Percentiles rank a stretch among this genome's conserved stretches.
Conservation (phyloP, 2,113 vertebrate genomes). For the Neolamprologus cancellatus region DNA sequence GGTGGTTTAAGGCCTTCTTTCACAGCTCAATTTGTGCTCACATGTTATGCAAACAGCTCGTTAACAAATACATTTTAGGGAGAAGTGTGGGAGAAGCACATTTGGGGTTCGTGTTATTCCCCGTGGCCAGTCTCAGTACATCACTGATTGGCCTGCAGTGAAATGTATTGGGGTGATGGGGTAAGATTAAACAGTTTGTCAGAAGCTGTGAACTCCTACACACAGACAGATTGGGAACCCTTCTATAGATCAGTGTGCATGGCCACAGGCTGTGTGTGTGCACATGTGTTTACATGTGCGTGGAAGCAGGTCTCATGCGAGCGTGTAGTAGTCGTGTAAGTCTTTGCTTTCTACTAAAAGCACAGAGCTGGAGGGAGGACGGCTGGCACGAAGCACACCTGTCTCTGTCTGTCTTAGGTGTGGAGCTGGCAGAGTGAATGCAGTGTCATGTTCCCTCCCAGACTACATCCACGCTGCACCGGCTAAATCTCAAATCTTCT, state of each 20-base stretch:
- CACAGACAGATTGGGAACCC: slow-evolving; percentile 22
- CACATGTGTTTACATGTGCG: neutral
- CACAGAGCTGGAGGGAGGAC: neutral
- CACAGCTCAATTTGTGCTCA: neutral
- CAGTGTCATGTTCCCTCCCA: slow-evolving; percentile 49
- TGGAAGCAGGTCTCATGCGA: neutral
- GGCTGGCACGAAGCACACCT: slow-evolving; percentile 42
- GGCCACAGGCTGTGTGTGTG: slow-evolving; percentile 10
- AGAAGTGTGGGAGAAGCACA: slow-evolving; percentile 1
- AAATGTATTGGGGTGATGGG: neutral
- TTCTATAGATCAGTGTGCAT: neutral
- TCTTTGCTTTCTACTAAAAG: slow-evolving; percentile 1
- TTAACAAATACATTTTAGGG: slow-evolving; percentile 3
- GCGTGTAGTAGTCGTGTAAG: neutral
- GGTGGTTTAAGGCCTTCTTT: neutral
- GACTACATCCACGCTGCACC: neutral
- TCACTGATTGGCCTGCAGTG: slow-evolving; percentile 18
- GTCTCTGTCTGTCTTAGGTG: slow-evolving; percentile 50
- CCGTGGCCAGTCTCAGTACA: neutral
- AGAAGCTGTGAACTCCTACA: slow-evolving; percentile 40
- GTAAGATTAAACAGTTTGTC: slow-evolving; percentile 42
- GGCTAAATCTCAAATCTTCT: neutral
- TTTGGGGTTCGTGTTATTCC: neutral
- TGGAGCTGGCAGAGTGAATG: slow-evolving; percentile 12
- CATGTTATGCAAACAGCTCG: neutral